Evolutionary conservation across 2,797 vertebrate species (phyloP).

Genomic region (Gymnothorax javanicus): DNA sequence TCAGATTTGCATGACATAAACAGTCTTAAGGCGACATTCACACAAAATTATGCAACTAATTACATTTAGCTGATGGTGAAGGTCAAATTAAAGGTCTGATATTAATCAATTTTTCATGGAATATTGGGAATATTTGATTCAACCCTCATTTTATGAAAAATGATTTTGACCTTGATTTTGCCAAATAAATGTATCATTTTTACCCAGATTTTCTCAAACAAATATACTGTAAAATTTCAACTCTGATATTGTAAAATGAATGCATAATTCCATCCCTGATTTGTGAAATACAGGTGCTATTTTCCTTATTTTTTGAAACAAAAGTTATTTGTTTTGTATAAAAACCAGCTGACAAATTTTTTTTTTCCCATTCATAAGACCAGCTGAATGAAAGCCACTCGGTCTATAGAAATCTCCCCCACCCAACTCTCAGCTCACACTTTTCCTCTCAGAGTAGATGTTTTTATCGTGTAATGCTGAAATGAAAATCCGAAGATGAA

Average conservation of each 20-base stretch:
- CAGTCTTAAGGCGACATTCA: neutral
- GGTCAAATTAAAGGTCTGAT: too few species aligned
- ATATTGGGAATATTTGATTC: too few species aligned
- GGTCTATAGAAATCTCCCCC: neutral
- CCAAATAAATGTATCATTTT: too few species aligned
- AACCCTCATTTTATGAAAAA: too few species aligned
- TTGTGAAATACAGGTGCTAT: neutral
- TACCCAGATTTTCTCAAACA: too few species aligned
- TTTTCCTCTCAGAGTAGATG: slow-evolving; percentile 10
- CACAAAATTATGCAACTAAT: neutral
- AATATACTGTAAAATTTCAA: too few species aligned
- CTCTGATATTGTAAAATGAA: too few species aligned
- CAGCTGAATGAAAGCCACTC: neutral
- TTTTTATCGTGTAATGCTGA: slow-evolving; percentile 1
- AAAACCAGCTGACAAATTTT: neutral
- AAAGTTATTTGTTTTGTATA: slow-evolving; percentile 27
- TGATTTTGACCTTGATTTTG: too few species aligned
- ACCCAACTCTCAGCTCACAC: neutral
- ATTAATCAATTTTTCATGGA: too few species aligned
- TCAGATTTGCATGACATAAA: neutral
- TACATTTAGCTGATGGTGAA: neutral
- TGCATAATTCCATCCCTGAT: neutral
- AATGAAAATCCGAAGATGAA: slow-evolving; percentile 20
- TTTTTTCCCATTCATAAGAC: neutral
- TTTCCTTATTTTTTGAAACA: neutral